These are phyloP conservation scores for Rhipidura dahli DNA, from an alignment of 2,113 vertebrate genomes.

Conservation along the genomic window DNA sequence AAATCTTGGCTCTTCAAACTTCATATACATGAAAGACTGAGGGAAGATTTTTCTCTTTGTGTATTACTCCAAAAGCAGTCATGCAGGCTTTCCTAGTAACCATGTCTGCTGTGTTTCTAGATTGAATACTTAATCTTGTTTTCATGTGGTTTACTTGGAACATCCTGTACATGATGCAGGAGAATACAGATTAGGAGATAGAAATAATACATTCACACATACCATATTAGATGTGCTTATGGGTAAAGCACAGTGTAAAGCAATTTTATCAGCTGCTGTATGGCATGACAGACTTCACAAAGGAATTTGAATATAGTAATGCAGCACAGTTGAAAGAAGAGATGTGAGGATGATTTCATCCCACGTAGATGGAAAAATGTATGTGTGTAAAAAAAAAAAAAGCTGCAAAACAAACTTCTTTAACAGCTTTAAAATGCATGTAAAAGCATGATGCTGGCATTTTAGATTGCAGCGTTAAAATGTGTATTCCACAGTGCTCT, in stretches of 20 bases:
- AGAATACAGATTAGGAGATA: slow-evolving; percentile 32
- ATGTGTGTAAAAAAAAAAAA: not conserved
- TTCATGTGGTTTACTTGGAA: slow-evolving; percentile 43
- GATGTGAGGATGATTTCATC: not conserved
- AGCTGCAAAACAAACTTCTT: not conserved
- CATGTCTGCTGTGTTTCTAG: not conserved
- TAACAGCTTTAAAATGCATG: not conserved
- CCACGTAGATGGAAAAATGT: not conserved
- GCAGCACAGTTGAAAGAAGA: not conserved
- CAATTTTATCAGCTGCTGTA: not conserved
- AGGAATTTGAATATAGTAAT: not conserved
- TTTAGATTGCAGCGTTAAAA: not conserved
- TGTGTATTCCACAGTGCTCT: not conserved
- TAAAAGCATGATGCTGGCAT: not conserved
- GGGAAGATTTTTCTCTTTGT: not conserved
- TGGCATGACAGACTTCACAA: not conserved
- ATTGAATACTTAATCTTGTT: slow-evolving; percentile 46
- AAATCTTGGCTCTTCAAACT: not conserved
- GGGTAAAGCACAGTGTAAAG: not conserved
- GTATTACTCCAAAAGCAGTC: not conserved
- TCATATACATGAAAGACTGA: not conserved
- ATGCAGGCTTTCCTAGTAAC: not conserved
- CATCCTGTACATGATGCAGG: slow-evolving; percentile 7
- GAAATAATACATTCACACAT: not conserved
- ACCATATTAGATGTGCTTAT: not conserved